Evolutionary conservation across 2,797 vertebrate genomes (phyloP), one percentile per base, ranked within the genome.

Genomic region (Octomys mimax): DNA sequence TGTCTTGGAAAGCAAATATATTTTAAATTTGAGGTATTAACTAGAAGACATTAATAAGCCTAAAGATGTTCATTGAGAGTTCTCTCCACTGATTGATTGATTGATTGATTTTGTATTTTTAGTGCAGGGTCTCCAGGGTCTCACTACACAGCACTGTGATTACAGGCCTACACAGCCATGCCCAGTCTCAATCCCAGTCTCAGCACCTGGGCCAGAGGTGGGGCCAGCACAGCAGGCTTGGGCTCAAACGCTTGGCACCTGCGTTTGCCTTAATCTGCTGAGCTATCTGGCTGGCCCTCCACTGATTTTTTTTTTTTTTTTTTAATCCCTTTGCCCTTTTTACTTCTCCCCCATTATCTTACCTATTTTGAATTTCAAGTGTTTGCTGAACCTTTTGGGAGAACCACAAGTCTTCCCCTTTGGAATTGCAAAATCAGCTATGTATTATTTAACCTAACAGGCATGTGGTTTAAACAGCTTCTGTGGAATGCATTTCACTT

Each of bases 361-460:
- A 87, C 10, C 24, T 26, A 73, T 96, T 97, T 95, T 89, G 73
- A 87, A 94, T 86, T 52, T 75, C 28, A 78, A 46, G 5, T 85
- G 1, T 89, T 89, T 89, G 36, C 10, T 49, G 22, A 92, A 78
- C 61, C 31, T 94, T 70, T n/a, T 81, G 73, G 31, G 46, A 92
- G 16, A 13, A 87, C 61, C 86, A 54, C 24, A 89, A 6, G 70
- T 93, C 12, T 93, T 91, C 33, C 81, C 80, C 59, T 92, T 93
- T 82, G 66, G 39, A 87, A 54, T 79, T 94, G 14, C n/a, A 92
- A 66, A 91, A 71, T 90, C 52, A 87, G 7, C 10, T 79, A 1
- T 88, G 10, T 46, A 57, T 89, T 88, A 57, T 82, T 86, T 83
- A 93, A 49, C 36, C 39, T 1, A 57, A 18, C 1, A 77, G 70